Base-by-base conservation (phyloP, 30 jellyfish, hydroid and myxozoan genomes). In the Hydractinia symbiolongicarpus region DNA sequence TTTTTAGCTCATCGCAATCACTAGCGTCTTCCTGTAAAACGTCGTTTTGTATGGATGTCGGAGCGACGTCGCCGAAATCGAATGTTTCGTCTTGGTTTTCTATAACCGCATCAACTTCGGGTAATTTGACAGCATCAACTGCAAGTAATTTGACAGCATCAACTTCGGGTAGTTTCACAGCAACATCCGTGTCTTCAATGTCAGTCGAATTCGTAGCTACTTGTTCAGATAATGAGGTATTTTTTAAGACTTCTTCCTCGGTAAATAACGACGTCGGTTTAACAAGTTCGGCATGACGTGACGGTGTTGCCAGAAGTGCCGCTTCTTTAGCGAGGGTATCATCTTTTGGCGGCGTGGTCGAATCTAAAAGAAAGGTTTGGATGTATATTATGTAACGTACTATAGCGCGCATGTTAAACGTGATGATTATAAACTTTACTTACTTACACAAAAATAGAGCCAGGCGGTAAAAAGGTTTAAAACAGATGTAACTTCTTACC, bases 191-290 rank as follows among this genome's bases (percentile, higher is more conserved):
- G 62, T 72, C 81, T 7, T 49, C 17, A 51, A 51, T 21, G 3
- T 49, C 50, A 21, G 50, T n/a, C n/a, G 44, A 17, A n/a, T 72
- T 58, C 50, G 49, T 21, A 30, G 53, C 56, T 4, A 51, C 81
- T 72, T 72, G 19, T 49, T 85, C 79, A 49, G 73, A 50, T 66
- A 11, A 57, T 6, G 20, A 40, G 60, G 53, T 82, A 60, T 68
- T 54, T 30, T 30, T 1, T 30, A 30, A 30, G 44, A 30, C 44
- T 66, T 55, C 64, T 54, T 72, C n/a, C 66, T 78, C 83, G 64
- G 86, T 61, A 80, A 83, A 68, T n/a, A 86, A 66, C 73, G 81
- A 79, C 77, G 88, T 78, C 69, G 82, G 78, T 60, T 78, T 61
- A 74, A 86, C 86, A 53, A 52, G 44, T 73, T 82, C 88, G 4